These are phyloP conservation scores for Teleiodes luculella DNA, from an alignment of 2,888 invertebrate genomes.

Conservation along the genomic window DNA sequence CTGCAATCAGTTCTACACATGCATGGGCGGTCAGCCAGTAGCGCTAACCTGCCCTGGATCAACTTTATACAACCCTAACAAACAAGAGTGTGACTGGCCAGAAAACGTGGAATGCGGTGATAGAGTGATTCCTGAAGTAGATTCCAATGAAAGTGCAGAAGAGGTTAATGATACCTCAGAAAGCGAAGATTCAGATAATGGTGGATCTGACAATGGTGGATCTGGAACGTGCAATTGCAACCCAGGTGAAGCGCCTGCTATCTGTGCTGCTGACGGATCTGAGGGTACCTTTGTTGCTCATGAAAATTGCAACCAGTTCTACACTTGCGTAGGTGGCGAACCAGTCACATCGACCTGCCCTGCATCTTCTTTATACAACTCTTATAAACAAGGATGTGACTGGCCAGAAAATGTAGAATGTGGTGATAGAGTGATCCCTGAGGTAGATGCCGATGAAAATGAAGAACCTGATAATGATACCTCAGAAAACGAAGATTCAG, in stretches of 20 bases:
- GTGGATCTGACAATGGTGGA: neutral
- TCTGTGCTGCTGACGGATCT: slow-evolving; percentile 36
- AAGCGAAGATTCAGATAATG: neutral
- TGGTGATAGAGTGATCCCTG: slow-evolving; percentile 31
- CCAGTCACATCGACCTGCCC: slow-evolving; percentile 35
- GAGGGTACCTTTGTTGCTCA: slow-evolving; percentile 40
- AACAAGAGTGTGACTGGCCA: slow-evolving; percentile 37
- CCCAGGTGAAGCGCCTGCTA: slow-evolving; percentile 24
- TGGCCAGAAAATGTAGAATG: slow-evolving; percentile 44
- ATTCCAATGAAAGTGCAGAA: slow-evolving; percentile 1
- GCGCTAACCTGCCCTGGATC: slow-evolving; percentile 25
- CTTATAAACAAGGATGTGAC: slow-evolving; percentile 36
- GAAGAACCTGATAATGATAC: neutral
- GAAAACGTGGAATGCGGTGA: slow-evolving; percentile 35
- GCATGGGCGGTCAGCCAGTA: slow-evolving; percentile 29
- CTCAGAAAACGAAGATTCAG: neutral
- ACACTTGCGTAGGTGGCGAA: slow-evolving; percentile 35
- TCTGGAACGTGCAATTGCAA: slow-evolving; percentile 26
- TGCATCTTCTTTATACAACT: slow-evolving; percentile 35
- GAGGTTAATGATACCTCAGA: slow-evolving; percentile 11
- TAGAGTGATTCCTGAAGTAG: slow-evolving; percentile 24
- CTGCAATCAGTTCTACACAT: slow-evolving; percentile 43
- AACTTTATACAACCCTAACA: slow-evolving; percentile 33
- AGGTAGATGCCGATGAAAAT: slow-evolving; percentile 30
- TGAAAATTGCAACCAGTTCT: slow-evolving; percentile 41